Evolutionary conservation across 2,888 invertebrate species (phyloP).

Genomic region (Erannis defoliaria): DNA sequence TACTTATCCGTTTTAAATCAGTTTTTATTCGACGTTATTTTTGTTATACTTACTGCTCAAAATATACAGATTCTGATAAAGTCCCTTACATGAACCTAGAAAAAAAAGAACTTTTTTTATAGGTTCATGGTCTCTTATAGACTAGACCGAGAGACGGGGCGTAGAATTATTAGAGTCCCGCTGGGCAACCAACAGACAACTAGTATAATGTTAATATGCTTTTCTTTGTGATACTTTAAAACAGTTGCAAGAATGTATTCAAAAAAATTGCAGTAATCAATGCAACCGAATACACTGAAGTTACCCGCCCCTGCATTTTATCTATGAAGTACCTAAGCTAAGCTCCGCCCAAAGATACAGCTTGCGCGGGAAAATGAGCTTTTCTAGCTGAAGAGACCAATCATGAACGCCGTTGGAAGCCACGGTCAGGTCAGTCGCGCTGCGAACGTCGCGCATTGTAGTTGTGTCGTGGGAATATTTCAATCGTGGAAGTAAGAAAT

Average conservation of each 20-base stretch:
- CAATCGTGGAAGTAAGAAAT: conserved; percentile 54
- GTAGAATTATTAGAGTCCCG: background rate
- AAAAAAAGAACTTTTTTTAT: too few species aligned
- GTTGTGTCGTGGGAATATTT: conserved; percentile 39
- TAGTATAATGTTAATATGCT: too few species aligned
- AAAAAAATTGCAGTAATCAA: background rate
- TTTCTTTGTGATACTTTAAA: too few species aligned
- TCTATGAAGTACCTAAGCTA: conserved; percentile 50
- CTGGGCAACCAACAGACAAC: too few species aligned
- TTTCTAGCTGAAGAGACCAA: conserved; percentile 56
- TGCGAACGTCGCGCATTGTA: conserved; percentile 57
- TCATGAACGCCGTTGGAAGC: conserved; percentile 44
- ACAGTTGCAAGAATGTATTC: too few species aligned
- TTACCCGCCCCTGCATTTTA: conserved; percentile 54
- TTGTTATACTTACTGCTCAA: too few species aligned
- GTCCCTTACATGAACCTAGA: too few species aligned
- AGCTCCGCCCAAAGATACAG: conserved; percentile 71
- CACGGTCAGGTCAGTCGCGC: conserved; percentile 74
- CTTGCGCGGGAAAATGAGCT: conserved; percentile 70
- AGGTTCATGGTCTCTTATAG: too few species aligned
- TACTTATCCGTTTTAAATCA: too few species aligned
- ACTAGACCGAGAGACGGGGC: background rate
- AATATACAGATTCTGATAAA: too few species aligned
- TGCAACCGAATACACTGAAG: conserved; percentile 22
- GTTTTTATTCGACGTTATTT: too few species aligned